Evolutionary conservation across 2,888 invertebrate species (phyloP), one percentile per base, ranked within the genome.

Genomic region (Deroplatys truncata): DNA sequence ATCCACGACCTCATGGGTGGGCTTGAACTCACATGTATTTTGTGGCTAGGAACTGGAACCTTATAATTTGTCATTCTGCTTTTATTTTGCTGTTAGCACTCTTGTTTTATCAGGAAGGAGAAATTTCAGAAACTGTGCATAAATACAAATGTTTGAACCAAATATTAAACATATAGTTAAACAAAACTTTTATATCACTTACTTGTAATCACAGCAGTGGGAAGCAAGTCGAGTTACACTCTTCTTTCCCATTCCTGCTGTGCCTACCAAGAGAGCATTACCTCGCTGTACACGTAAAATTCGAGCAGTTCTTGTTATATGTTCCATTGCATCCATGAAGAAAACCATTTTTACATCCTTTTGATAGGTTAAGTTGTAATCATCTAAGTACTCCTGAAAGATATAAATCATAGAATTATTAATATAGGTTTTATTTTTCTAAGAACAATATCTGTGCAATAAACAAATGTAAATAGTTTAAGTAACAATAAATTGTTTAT

Each of bases 201-300:
- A 95, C 95, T 96, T 97, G 94, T 98, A 98, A 90, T 96, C 96
- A 92, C 98, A 98, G 90, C 98, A 95, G 92, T 97, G 97, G 0
- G 98, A 96, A 0, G 98, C 97, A 16, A 99, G 94, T 86, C 96
- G 96, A 0, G 98, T 98, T 82, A 98, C 95, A 91, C 98, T 98
- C 92, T 98, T 97, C 89, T 98, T 96, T 90, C 98, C 98, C 94
- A 98, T 97, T 84, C 99, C 98, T 9, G 98, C 98, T 0, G 98
- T 97, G 1, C 98, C 98, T 35, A 98, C 98, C 91, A 98, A 94
- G 84, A 99, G 95, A 29, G 97, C 97, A 93, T 98, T 98, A 10
- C 98, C 98, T 82, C 98, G 95, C 93, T 98, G 98, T 15, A 97
- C 96, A 25, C 98, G 94, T 91, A 99, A 93, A 91, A 98, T 96